Percentiles rank a stretch among this genome's conserved stretches.
These are phyloP conservation scores for Drosophila paranaensis DNA, from an alignment of 2,888 invertebrate species.

Conservation along the genomic window DNA sequence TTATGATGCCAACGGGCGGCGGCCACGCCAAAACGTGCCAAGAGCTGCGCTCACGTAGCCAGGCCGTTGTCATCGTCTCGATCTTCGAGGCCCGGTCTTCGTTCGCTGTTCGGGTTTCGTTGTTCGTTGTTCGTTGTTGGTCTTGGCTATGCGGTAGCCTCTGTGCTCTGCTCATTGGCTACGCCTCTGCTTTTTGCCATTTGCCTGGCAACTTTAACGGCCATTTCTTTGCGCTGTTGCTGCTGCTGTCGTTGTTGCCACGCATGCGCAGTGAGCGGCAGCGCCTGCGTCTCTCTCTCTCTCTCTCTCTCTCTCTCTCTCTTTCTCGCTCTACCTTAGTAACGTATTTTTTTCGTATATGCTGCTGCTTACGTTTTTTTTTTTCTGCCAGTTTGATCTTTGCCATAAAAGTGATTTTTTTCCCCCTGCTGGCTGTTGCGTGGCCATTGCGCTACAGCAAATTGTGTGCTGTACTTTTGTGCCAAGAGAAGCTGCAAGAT, in stretches of 20 bases:
- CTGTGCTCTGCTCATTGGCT: conserved; percentile 56
- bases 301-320: no score
- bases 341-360: conserved; percentile 65
- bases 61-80: conserved; percentile 41
- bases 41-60: conserved; percentile 66
- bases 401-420: conserved; percentile 78
- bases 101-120: conserved; percentile 4
- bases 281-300: conserved; percentile 28
- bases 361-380: conserved; percentile 31
- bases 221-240: conserved; percentile 64
- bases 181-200: conserved; percentile 76
- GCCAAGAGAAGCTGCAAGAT: conserved; percentile 44
- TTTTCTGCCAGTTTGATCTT: conserved; percentile 71
- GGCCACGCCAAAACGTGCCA: conserved; percentile 76
- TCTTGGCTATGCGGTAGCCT: conserved; percentile 49
- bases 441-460: conserved; percentile 73
- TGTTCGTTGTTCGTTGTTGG: conserved; percentile 26
- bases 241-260: conserved; percentile 54
- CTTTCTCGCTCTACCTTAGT: conserved; percentile 73
- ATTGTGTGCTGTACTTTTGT: conserved; percentile 73
- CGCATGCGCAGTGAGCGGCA: conserved; percentile 56
- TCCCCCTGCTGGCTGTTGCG: conserved; percentile 63
- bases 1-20: conserved; percentile 79
- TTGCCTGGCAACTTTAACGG: conserved; percentile 77
- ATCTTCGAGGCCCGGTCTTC: conserved; percentile 27